Base-by-base conservation (phyloP, 2,888 invertebrate species). In the Eupithecia subumbrata region DNA sequence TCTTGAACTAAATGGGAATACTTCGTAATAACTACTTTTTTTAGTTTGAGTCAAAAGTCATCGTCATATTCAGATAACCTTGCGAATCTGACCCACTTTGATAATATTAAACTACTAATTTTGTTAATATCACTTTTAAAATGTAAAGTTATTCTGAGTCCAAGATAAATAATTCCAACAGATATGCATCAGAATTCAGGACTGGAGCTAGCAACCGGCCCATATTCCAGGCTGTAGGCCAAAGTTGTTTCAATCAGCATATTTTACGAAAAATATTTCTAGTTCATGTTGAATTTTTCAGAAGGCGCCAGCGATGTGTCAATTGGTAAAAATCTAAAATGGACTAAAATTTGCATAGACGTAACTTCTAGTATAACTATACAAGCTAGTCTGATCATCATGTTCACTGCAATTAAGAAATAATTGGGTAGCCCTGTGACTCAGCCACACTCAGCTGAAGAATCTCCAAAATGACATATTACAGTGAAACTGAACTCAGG, bases 151-250 rank as follows among this genome's bases (percentile, higher is more conserved):
- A 76, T 74, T 72, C 60, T 37, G 63, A 48, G 67, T 48, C 72
- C 74, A 60, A 67, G 40, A 67, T 74, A 72, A 77, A 77, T 77
- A 70, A 77, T 74, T 77, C 63, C 48, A 74, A 69, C 72, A 74
- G 73, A 75, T 75, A 76, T 76, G 75, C 76, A 66, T 69, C 76
- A 76, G 75, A 79, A 76, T 78, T 69, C 71, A 72, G 73, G 73
- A 76, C 71, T 66, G 69, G 37, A 34, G 34, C 34, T 37, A 67
- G 11, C 34, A 37, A 22, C 34, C 12, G 66, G 66, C n/a, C 18
- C 11, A n/a, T n/a, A 12, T 40, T 30, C 37, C 5, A 37, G 37
- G 66, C 66, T 40, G n/a, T 67, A 37, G n/a, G 66, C 66, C 66
- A 67, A 60, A 12, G 60, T 25, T 12, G 5, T 60, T 48, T 56